These are phyloP conservation scores for Apodemus agrarius DNA, from an alignment of 2,797 vertebrate genomes.

Conservation along the genomic window DNA sequence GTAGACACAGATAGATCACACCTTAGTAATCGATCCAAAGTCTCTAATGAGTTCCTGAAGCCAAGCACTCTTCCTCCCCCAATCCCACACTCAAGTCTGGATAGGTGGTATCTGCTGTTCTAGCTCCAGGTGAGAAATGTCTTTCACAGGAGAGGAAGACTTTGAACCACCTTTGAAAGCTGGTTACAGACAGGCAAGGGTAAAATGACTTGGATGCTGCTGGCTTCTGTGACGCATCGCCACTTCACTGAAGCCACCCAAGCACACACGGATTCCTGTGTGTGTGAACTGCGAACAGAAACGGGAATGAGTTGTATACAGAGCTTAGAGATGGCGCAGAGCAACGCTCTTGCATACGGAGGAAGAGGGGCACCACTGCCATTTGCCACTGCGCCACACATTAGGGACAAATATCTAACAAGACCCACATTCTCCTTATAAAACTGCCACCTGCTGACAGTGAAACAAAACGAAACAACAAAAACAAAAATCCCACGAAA, in stretches of 20 bases:
- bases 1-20: not conserved
- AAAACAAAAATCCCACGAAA: not conserved
- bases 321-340: not conserved
- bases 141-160: conserved; percentile 6
- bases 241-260: not conserved
- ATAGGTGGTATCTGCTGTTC: not conserved
- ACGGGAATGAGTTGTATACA: not conserved
- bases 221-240: not conserved
- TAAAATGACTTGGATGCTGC: not conserved
- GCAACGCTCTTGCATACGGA: not conserved
- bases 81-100: not conserved
- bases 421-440: not conserved
- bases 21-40: not conserved
- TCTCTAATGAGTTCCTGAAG: not conserved
- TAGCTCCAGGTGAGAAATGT: not conserved
- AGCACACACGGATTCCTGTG: not conserved
- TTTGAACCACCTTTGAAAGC: not conserved
- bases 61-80: not conserved
- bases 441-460: not conserved
- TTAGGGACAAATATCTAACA: not conserved
- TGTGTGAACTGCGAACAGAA: not conserved
- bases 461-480: not conserved
- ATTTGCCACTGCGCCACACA: not conserved
- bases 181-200: not conserved
- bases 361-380: not conserved